Conservation (phyloP, 2,888 invertebrate species). For the Heliconius aoede region DNA sequence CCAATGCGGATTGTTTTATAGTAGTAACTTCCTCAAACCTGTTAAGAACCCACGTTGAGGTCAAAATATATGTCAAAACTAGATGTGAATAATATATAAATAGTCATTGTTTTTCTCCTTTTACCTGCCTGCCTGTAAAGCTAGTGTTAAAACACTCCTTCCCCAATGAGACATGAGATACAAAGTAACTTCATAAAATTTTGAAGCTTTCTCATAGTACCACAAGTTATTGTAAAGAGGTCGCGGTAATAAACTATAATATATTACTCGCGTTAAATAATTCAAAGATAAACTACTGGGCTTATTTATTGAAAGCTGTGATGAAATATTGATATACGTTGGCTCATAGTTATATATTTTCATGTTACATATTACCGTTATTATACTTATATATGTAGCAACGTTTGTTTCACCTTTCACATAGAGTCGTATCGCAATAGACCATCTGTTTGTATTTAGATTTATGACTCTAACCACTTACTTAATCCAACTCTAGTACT, state of each 20-base stretch:
- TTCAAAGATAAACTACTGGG: conserved; percentile 39
- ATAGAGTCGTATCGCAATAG: conserved; percentile 1
- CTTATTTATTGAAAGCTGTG: conserved; percentile 17
- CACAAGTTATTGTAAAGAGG: background rate
- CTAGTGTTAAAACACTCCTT: no score
- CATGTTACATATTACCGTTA: background rate
- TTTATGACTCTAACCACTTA: background rate
- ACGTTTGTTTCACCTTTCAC: conserved; percentile 8
- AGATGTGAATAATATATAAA: no score
- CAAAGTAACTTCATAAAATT: no score
- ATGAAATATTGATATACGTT: background rate
- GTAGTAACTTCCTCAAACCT: no score
- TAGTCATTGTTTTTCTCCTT: no score
- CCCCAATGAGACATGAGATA: no score
- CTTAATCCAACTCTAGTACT: background rate
- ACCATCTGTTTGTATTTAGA: conserved; percentile 2
- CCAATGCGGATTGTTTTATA: no score
- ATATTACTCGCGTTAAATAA: conserved; percentile 34
- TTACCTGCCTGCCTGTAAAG: no score
- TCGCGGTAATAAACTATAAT: conserved; percentile 30
- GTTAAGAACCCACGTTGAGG: no score
- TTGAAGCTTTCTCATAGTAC: background rate
- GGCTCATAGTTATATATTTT: background rate
- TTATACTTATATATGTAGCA: conserved; percentile 1
- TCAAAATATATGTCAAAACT: no score